phyloP scores from a whole-genome alignment of 2,888 invertebrate genomes.

The Ganaspis brasiliensis region DNA sequence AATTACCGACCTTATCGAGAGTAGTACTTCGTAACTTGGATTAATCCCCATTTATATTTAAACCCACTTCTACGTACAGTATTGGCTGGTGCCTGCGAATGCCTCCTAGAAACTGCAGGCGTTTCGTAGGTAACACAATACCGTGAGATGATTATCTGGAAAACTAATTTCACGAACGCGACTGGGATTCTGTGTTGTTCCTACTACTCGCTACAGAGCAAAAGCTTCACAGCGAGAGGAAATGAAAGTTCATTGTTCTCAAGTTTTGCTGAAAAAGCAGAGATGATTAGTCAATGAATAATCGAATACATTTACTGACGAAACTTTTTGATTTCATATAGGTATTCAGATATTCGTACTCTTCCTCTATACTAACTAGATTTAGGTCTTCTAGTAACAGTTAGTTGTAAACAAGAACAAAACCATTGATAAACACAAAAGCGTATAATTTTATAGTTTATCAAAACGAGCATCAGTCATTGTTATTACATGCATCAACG shows the following conservation, averaged over 20 bases:
- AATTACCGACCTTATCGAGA: conserved; percentile 75
- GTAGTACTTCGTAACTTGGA: conserved; percentile 69
- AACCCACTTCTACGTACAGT: conserved; percentile 61
- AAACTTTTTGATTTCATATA: not conserved
- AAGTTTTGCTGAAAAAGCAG: not conserved
- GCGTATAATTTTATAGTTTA: conserved; percentile 4
- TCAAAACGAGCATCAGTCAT: conserved; percentile 14
- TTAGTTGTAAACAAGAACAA: no score
- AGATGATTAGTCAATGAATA: conserved; percentile 16
- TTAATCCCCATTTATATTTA: conserved; percentile 76
- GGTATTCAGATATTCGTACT: no score
- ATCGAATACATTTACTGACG: not conserved
- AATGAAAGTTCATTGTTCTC: conserved; percentile 64
- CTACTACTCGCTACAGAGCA: conserved; percentile 52
- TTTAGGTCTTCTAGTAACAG: no score
- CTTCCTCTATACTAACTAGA: no score
- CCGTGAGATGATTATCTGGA: conserved; percentile 80
- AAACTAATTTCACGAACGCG: conserved; percentile 80
- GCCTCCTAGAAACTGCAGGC: conserved; percentile 59
- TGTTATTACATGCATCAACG: conserved; percentile 16
- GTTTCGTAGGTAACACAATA: conserved; percentile 72
- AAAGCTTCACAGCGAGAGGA: conserved; percentile 58
- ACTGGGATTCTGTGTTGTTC: conserved; percentile 62
- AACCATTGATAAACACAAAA: no score
- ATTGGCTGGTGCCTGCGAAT: conserved; percentile 49